Base-by-base conservation (phyloP, 2,797 vertebrate species). In the Malacoraja senta region DNA sequence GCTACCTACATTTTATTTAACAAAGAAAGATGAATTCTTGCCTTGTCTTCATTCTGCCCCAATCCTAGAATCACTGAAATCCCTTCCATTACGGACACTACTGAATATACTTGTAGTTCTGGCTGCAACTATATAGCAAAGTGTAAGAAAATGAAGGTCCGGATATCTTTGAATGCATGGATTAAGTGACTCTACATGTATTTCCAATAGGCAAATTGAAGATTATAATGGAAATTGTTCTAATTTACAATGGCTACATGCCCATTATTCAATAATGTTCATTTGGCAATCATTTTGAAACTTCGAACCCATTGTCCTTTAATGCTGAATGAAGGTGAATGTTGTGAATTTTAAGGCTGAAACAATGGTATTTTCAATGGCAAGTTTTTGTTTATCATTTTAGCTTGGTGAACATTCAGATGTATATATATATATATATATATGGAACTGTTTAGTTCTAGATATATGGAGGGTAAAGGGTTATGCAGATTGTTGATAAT, bases 341-440 rank as follows among this genome's bases (percentile, higher is more conserved):
- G 24, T 53, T 44, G 44, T 58, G 80, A 29, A 44, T 29, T 84
- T 26, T 84, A 17, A 35, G 65, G 65, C 63, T 35, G n/a, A 63
- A 88, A 35, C 32, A 35, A 32, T n/a, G 19, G 8, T 17, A 88
- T 35, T 68, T n/a, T 68, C 65, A 88, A 32, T 88, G 7, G 84
- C 65, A 88, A 24, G 61, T 65, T 65, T 15, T 88, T 88, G 84
- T 32, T 88, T 21, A 88, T 65, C 17, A 88, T 88, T 88, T 88
- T 15, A 68, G 65, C n/a, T n/a, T 35, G 63, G 61, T 88, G 63
- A 32, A 65, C 13, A 65, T 65, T 84, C 26, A 88, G 61, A 65
- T 32, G 7, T 6, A n/a, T 26, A 4, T 44, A 44, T 44, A 38
- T 38, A 38, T 38, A 38, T 38, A 86, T 63, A 19, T 63, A 10